Conservation (phyloP, 2,888 invertebrate genomes). For the Polyploca ridens region DNA sequence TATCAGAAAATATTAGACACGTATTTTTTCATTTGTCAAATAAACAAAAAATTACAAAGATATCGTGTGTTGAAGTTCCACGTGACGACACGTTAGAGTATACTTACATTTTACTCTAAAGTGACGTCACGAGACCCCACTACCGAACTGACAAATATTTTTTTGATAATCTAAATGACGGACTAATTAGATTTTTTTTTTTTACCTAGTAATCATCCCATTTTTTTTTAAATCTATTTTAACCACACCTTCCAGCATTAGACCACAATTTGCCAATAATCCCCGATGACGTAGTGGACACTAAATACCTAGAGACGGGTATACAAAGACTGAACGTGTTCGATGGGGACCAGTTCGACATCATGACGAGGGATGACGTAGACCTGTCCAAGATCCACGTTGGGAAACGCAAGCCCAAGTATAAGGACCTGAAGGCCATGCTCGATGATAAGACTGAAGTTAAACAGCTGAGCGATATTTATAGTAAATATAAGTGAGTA, state of each 20-base stretch:
- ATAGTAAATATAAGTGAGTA: constrained; percentile 84
- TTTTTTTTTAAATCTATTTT: no score
- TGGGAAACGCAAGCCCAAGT: constrained; percentile 86
- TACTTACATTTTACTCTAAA: no score
- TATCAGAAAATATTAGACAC: no score
- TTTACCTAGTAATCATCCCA: no score
- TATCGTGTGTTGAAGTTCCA: no score
- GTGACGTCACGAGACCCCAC: no score
- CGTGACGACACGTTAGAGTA: no score
- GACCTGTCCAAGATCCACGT: constrained; percentile 70
- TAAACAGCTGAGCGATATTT: constrained; percentile 80
- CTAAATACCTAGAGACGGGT: constrained; percentile 81
- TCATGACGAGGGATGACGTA: constrained; percentile 87
- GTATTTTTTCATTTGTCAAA: no score
- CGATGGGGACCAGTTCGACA: constrained; percentile 91
- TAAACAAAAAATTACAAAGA: no score
- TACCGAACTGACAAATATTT: no score
- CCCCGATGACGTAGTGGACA: constrained; percentile 85
- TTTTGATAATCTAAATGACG: no score
- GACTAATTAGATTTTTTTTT: no score
- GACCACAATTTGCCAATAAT: constrained; percentile 86
- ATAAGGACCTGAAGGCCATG: constrained; percentile 85
- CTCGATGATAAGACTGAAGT: constrained; percentile 88
- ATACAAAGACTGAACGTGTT: constrained; percentile 87
- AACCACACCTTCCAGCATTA: constrained; percentile 46